phyloP scores from a whole-genome alignment of 2,797 vertebrate species.

The Sebastes steindachneri region DNA sequence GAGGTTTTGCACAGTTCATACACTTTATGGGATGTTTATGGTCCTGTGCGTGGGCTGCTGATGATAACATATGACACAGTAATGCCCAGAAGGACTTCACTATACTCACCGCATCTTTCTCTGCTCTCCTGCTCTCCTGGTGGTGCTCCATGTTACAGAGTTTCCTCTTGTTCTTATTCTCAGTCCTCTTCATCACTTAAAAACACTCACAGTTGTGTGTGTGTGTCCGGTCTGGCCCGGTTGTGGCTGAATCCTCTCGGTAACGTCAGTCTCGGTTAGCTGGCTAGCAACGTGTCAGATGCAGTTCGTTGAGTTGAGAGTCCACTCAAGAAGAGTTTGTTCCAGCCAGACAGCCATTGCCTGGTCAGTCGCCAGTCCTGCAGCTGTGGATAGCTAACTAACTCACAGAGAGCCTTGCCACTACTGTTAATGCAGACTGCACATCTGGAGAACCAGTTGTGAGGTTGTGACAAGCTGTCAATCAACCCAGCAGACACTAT shows the following conservation, averaged over 20 bases:
- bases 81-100: not conserved
- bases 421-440: not conserved
- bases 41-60: not conserved
- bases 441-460: constrained; percentile 47
- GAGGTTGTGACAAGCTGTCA: constrained; percentile 46
- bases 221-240: not conserved
- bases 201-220: not conserved
- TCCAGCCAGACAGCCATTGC: constrained; percentile 22
- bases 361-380: not conserved
- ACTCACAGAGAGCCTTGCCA: not conserved
- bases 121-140: constrained; percentile 54
- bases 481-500: not conserved
- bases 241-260: not conserved
- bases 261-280: not conserved
- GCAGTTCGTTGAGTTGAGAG: not conserved
- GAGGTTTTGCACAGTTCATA: not conserved
- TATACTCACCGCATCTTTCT: constrained; percentile 79
- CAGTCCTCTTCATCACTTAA: constrained; percentile 74
- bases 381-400: not conserved
- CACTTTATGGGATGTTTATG: rapidly evolving
- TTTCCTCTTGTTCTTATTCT: constrained; percentile 81
- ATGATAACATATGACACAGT: not conserved
- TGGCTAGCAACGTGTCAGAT: not conserved
- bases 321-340: not conserved
- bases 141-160: constrained; percentile 73